A percentile compares a stretch with the other conserved stretches of the same genome.
These are phyloP conservation scores for Andrena dorsata DNA, from an alignment of 2,888 invertebrate genomes.

Conservation along the genomic window DNA sequence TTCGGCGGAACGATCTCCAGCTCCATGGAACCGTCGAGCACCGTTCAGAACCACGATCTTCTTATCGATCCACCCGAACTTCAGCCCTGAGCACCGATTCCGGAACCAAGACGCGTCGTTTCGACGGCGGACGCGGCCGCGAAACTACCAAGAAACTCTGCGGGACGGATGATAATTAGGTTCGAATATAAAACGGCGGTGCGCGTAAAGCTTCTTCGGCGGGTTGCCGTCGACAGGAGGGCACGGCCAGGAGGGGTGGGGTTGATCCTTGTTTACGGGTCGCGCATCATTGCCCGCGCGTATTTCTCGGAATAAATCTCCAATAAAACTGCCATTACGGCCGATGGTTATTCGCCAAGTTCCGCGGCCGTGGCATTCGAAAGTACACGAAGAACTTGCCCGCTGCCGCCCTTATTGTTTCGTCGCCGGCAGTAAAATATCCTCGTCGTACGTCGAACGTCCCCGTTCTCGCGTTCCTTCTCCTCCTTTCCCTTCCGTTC, in stretches of 20 bases:
- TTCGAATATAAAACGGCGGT: constrained; percentile 67
- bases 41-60: constrained; percentile 15
- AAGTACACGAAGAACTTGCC: constrained; percentile 71
- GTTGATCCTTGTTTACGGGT: constrained; percentile 80
- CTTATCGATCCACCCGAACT: constrained; percentile 31
- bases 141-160: constrained; percentile 43
- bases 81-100: constrained; percentile 2
- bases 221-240: constrained; percentile 25
- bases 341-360: constrained; percentile 81
- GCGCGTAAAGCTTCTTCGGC: constrained; percentile 63
- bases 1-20: neutral
- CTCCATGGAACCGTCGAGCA: neutral
- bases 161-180: constrained; percentile 69
- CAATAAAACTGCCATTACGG: constrained; percentile 81
- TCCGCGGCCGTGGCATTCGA: constrained; percentile 65
- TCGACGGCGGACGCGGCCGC: constrained; percentile 20
- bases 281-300: constrained; percentile 79
- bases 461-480: constrained; percentile 11
- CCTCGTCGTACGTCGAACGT: constrained; percentile 47
- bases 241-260: constrained; percentile 48
- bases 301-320: constrained; percentile 78
- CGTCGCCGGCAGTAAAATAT: constrained; percentile 68
- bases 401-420: constrained; percentile 67
- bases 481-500: constrained; percentile 49
- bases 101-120: constrained; percentile 44